A percentile compares a stretch with the other conserved stretches of the same genome.
Evolutionary conservation across 2,113 vertebrate species (phyloP).

Genomic region (Daphoenositta chrysoptera): DNA sequence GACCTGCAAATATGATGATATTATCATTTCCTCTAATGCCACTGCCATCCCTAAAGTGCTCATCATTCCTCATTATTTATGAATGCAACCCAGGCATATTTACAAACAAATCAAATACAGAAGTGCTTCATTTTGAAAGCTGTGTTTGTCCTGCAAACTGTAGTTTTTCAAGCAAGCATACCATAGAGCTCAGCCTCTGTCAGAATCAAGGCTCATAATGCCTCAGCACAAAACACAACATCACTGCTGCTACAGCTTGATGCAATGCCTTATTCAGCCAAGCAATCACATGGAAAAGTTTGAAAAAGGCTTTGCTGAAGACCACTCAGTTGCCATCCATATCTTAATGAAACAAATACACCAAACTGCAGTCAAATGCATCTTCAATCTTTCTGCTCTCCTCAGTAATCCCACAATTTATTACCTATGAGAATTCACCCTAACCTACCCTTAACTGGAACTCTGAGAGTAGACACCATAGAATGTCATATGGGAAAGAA

Average conservation of each 20-base stretch:
- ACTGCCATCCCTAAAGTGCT: not conserved
- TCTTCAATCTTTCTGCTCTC: not conserved
- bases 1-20: not conserved
- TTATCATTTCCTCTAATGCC: not conserved
- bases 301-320: conserved; percentile 23
- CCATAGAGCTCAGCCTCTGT: not conserved
- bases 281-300: not conserved
- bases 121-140: conserved; percentile 32
- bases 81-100: not conserved
- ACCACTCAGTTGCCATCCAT: not conserved
- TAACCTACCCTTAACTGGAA: not conserved
- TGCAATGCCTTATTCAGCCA: not conserved
- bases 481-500: not conserved
- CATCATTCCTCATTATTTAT: not conserved
- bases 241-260: not conserved
- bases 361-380: not conserved
- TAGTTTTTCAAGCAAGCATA: not conserved
- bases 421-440: not conserved
- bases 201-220: conserved; percentile 23
- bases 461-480: not conserved
- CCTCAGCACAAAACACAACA: not conserved
- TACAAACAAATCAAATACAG: conserved; percentile 38
- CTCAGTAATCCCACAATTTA: not conserved
- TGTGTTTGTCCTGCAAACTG: not conserved
- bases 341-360: conserved; percentile 27